phyloP scores from a whole-genome alignment of 2,888 invertebrate genomes.

The Caenorhabditis angaria region DNA sequence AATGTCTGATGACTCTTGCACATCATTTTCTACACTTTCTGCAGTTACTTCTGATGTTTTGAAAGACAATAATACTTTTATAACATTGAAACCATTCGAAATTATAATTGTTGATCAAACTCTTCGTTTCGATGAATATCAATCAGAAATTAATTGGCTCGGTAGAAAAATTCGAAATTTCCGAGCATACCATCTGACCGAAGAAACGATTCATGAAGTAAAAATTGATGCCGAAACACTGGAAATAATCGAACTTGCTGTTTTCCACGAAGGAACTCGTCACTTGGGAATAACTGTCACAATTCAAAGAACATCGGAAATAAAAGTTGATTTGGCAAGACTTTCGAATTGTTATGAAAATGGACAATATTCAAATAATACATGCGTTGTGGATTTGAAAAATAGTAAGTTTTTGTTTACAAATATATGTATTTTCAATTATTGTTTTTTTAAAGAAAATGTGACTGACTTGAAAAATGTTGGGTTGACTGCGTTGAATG shows the following conservation, averaged over 20 bases:
- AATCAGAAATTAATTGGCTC: constrained; percentile 15
- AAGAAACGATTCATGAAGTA: constrained; percentile 13
- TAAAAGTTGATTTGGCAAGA: constrained; percentile 11
- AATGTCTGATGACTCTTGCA: constrained; percentile 17
- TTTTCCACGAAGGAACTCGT: neutral
- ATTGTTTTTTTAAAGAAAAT: constrained; percentile 21
- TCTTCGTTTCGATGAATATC: constrained; percentile 8
- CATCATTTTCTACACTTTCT: neutral
- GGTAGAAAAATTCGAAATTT: constrained; percentile 3
- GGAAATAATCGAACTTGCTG: neutral
- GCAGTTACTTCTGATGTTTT: constrained; percentile 21
- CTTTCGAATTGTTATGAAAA: constrained; percentile 32
- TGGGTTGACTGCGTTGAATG: constrained; percentile 25
- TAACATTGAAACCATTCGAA: constrained; percentile 11
- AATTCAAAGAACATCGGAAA: constrained; percentile 11
- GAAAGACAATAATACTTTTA: neutral
- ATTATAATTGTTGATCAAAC: constrained; percentile 8
- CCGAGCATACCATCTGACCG: constrained; percentile 4
- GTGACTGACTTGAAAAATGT: constrained; percentile 17
- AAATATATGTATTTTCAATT: neutral
- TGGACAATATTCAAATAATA: constrained; percentile 27
- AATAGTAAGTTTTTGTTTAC: constrained; percentile 20
- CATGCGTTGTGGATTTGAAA: constrained; percentile 30
- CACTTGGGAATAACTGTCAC: constrained; percentile 8
- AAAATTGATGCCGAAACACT: neutral